phyloP scores from a whole-genome alignment of 2,888 invertebrate species.

The Girardia tigrina region DNA sequence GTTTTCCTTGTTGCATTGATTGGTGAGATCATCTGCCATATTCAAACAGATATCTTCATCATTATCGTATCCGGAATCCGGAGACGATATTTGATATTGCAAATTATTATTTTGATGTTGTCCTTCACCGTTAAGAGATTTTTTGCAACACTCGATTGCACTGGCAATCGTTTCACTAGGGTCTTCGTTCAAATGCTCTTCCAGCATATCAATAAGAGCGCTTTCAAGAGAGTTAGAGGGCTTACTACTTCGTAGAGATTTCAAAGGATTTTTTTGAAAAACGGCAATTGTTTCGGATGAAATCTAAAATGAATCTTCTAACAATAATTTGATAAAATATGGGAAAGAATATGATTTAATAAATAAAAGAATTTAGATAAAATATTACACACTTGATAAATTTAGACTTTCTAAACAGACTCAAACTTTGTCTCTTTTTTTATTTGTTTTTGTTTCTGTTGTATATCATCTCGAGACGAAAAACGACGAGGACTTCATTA shows the following conservation, averaged over 20 bases:
- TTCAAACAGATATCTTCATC: slow-evolving; percentile 4
- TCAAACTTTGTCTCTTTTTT: too few relatives aligned
- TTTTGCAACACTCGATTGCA: background rate
- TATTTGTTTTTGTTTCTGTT: too few relatives aligned
- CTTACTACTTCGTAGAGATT: background rate
- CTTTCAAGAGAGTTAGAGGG: background rate
- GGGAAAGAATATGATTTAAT: too few relatives aligned
- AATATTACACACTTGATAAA: too few relatives aligned
- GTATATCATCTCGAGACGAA: too few relatives aligned
- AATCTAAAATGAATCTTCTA: too few relatives aligned
- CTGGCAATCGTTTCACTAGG: background rate
- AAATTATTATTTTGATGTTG: background rate
- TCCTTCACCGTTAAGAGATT: background rate
- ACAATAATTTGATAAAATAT: too few relatives aligned
- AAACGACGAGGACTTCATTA: too few relatives aligned
- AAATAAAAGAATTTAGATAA: too few relatives aligned
- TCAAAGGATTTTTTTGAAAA: background rate
- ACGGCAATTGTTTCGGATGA: background rate
- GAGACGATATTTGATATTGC: background rate
- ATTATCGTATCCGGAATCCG: slow-evolving; percentile 6
- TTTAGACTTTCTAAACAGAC: too few relatives aligned
- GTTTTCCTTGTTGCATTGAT: too few relatives aligned
- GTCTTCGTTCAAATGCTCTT: slow-evolving; percentile 8
- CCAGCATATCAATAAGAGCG: slow-evolving; percentile 1
- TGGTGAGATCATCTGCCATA: background rate